A percentile compares a stretch with the other conserved stretches of the same genome.
These are phyloP conservation scores for Drosophila burlai DNA, from an alignment of 1,140 invertebrate species.

Conservation along the genomic window DNA sequence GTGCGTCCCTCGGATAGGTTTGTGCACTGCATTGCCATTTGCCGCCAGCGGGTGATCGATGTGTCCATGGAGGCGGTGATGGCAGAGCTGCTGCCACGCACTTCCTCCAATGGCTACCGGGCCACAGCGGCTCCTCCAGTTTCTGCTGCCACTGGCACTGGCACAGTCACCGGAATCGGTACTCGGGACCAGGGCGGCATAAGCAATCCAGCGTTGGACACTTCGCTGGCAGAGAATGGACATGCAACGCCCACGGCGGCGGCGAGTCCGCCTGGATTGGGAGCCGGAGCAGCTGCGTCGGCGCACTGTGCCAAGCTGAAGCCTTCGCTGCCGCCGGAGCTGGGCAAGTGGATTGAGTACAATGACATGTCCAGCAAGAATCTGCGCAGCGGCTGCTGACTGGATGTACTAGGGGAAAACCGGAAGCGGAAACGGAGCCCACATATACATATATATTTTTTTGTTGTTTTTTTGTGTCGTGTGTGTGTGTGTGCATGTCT, in stretches of 20 bases:
- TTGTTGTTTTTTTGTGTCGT: background rate
- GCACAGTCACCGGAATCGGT: background rate
- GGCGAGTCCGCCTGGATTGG: background rate
- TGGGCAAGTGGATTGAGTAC: conserved; percentile 88
- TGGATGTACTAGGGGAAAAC: conserved; percentile 2
- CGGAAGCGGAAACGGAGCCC: conserved; percentile 5
- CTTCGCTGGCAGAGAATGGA: conserved; percentile 72
- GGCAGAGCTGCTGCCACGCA: conserved; percentile 63
- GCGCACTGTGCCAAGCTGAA: conserved; percentile 83
- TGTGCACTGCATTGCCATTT: conserved; percentile 92
- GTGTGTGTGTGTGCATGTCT: conserved; percentile 3
- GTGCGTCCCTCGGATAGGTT: conserved; percentile 92
- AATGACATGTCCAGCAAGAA: conserved; percentile 89
- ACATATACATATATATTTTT: conserved; percentile 2
- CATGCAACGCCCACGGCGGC: conserved; percentile 42
- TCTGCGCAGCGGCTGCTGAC: conserved; percentile 86
- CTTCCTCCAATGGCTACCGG: conserved; percentile 54
- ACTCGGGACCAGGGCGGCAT: conserved; percentile 29
- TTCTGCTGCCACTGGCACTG: background rate
- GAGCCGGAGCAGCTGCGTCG: conserved; percentile 5
- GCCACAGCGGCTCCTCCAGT: conserved; percentile 24
- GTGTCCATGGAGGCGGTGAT: conserved; percentile 87
- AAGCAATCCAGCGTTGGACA: conserved; percentile 52
- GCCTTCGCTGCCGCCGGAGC: conserved; percentile 88
- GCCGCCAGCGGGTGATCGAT: conserved; percentile 90